Evolutionary conservation across 1,140 invertebrate species (phyloP).

Genomic region (Drosophila ambigua): DNA sequence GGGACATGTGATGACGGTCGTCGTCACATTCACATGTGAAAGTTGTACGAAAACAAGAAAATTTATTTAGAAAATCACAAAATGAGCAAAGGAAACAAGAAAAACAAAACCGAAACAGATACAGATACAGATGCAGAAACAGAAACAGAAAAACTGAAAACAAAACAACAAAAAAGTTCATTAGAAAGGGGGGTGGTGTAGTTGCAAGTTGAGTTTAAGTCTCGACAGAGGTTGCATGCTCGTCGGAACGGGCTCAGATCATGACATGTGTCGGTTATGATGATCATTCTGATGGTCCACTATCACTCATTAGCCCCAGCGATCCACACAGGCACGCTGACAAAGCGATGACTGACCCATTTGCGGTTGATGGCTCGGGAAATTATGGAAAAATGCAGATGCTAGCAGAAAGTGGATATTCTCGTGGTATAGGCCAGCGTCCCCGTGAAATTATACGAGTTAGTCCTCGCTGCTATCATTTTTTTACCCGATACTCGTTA

Average conservation of each 20-base stretch:
- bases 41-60: slow-evolving; percentile 75
- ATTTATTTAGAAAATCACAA: slow-evolving; percentile 69
- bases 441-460: no score
- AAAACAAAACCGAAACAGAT: slow-evolving; percentile 31
- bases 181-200: not conserved
- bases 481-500: no score
- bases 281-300: slow-evolving; percentile 30
- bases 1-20: slow-evolving; percentile 51
- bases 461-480: no score
- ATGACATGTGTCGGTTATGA: slow-evolving; percentile 48
- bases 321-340: not conserved
- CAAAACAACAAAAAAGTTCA: slow-evolving; percentile 4
- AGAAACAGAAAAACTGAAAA: slow-evolving; percentile 6
- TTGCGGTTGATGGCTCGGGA: slow-evolving; percentile 8
- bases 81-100: slow-evolving; percentile 32
- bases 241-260: slow-evolving; percentile 47
- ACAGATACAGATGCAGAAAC: slow-evolving; percentile 15
- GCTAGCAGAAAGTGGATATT: slow-evolving; percentile 18
- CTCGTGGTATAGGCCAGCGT: slow-evolving; percentile 3
- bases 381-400: slow-evolving; percentile 1
- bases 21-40: slow-evolving; percentile 71
- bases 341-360: slow-evolving; percentile 18
- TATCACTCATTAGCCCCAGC: slow-evolving; percentile 25
- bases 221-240: slow-evolving; percentile 22
- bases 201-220: not conserved